Evolutionary conservation across 2,113 vertebrate genomes (phyloP), one percentile per base, ranked within the genome.

Genomic region (Dicerorhinus sumatrensis): DNA sequence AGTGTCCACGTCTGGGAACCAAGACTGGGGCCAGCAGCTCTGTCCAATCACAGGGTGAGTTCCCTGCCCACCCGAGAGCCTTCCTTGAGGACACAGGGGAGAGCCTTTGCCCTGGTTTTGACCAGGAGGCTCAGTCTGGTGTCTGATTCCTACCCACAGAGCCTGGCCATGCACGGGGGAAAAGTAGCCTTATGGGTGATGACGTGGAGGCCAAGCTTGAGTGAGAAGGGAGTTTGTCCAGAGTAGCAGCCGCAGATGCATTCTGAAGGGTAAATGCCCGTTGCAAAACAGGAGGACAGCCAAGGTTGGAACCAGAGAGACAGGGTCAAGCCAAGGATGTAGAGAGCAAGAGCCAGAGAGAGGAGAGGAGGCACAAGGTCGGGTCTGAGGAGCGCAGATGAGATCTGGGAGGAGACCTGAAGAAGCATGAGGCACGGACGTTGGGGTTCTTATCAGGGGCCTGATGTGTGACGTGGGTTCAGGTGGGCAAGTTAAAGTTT

Each of bases 171-270:
- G 62, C 14, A 21, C 2, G 12, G 17, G 73, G 39, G 31, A 58
- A 63, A 54, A 42, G 33, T 13, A 27, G 60, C 54, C 46, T 81
- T 46, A 4, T 10, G 8, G 13, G 33, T 20, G 62, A 3, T 29
- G 51, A 31, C 0, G 0, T n/a, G 23, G 77, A 76, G 25, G 54
- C 85, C 58, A 54, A 42, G 3, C 3, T 67, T 69, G 65, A 51
- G 10, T 17, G 18, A 94, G 46, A 83, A 89, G 39, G 18, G 36
- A 51, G 6, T 70, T 87, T 73, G 51, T 67, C 73, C 23, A 12
- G 65, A 46, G 16, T 0, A 0, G n/a, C 6, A 54, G 25, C 42
- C 29, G 4, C n/a, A 36, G n/a, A 7, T 8, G 20, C 67, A 31
- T 60, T 46, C 11, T 25, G 46, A 27, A 88, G 81, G 60, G 46